These are phyloP conservation scores for Eulimnadia texana DNA, from an alignment of 1,140 invertebrate species.

Conservation along the genomic window DNA sequence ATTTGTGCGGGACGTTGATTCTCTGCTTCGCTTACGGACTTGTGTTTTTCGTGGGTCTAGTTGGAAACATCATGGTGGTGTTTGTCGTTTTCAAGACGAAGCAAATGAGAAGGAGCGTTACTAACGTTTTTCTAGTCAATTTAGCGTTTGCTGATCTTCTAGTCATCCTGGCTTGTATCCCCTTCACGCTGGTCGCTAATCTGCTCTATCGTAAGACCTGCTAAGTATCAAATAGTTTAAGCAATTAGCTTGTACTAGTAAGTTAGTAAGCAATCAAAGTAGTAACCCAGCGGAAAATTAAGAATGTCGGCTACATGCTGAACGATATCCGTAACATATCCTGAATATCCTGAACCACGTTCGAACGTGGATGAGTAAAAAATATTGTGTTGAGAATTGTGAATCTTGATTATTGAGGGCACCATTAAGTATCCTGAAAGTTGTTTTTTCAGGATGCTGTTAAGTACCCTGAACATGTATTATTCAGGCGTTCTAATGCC, in stretches of 20 bases:
- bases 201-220: constrained; percentile 26
- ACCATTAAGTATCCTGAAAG: too few species aligned
- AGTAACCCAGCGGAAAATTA: too few species aligned
- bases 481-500: too few species aligned
- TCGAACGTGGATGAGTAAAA: too few species aligned
- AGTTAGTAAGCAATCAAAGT: too few species aligned
- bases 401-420: too few species aligned
- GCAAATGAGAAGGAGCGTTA: constrained; percentile 23
- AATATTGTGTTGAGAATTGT: too few species aligned
- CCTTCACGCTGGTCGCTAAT: constrained; percentile 33
- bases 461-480: too few species aligned
- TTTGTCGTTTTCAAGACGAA: constrained; percentile 16
- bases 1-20: constrained; percentile 1
- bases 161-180: constrained; percentile 39
- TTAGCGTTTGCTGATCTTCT: constrained; percentile 33
- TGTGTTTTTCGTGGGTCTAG: constrained; percentile 7
- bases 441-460: too few species aligned
- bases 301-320: too few species aligned
- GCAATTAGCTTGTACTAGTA: background rate
- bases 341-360: too few species aligned
- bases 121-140: constrained; percentile 32
- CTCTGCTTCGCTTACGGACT: constrained; percentile 11
- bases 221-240: background rate
- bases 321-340: too few species aligned
- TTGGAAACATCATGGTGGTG: constrained; percentile 17